Base-by-base conservation (phyloP, 2,113 vertebrate genomes). In the Poicephalus gulielmi region DNA sequence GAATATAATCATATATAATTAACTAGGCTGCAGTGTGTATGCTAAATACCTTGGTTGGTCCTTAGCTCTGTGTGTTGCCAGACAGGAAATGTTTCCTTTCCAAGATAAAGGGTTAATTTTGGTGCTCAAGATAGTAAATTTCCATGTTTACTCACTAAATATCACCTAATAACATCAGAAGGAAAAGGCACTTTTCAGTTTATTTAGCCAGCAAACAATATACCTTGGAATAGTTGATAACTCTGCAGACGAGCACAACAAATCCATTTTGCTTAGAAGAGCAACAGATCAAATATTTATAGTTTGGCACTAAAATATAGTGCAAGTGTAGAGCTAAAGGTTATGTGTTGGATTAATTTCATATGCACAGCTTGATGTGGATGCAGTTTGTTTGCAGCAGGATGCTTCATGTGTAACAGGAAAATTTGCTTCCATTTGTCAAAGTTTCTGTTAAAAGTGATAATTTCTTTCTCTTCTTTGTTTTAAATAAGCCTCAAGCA, bases 261-360 rank as follows among this genome's bases (percentile, higher is more conserved):
- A 94, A 71, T 62, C 66, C 73, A 53, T 84, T 81, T 30, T 35
- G 17, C 46, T 89, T 78, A 25, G 62, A 78, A 79, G 94, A 83
- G 66, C 88, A 83, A 33, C 57, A 53, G 88, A 87, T 91, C 86
- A 67, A 44, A 69, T 91, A 95, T 96, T 95, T 96, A 84, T 73
- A 20, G 62, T 49, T 66, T 43, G 78, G 83, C 73, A 13, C 69
- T 41, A 47, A 73, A 46, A 43, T 71, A 22, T 31, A 63, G 86
- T 44, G 69, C 23, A 46, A 90, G 85, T 30, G 68, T 2, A 71
- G 80, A 86, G 41, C 76, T 78, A 82, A 96, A 95, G 88, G 94
- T 87, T 86, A 22, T 6, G 20, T 69, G 80, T 86, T 31, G 25
- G 88, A 88, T 93, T 86, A 31, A 89, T 94, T 92, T 60, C 83